Evolutionary conservation across 1,140 invertebrate species (phyloP).

Genomic region (Tenebrio molitor): DNA sequence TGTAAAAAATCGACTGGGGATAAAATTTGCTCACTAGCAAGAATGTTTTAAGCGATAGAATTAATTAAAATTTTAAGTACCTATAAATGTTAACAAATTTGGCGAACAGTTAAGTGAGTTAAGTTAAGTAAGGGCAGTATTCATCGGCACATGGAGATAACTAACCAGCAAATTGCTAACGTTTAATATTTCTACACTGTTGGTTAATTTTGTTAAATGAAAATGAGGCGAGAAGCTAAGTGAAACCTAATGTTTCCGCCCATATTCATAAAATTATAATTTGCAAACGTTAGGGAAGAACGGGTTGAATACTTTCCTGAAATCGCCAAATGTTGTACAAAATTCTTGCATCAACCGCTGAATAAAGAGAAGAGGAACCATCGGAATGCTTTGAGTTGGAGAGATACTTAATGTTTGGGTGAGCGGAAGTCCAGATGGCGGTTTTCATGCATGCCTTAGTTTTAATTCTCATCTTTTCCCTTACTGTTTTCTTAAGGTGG

Average conservation of each 20-base stretch:
- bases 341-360: conserved; percentile 14
- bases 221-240: background rate
- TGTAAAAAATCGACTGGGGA: no score
- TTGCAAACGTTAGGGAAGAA: background rate
- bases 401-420: background rate
- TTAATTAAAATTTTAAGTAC: no score
- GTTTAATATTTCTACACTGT: no score
- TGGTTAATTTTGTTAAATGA: background rate
- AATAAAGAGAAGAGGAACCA: conserved; percentile 21
- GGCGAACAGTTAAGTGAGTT: no score
- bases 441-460: background rate
- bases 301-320: background rate
- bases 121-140: no score
- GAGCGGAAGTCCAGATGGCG: background rate
- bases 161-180: no score
- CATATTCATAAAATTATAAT: conserved; percentile 4
- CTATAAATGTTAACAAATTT: no score
- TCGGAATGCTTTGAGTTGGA: conserved; percentile 21
- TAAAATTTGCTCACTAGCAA: no score
- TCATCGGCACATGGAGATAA: no score
- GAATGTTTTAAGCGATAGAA: no score
- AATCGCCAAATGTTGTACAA: conserved; percentile 1
- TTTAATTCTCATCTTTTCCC: background rate
- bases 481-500: background rate
- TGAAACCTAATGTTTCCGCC: background rate